Conservation (phyloP, 1,140 invertebrate species). For the Caerostris extrusa region DNA sequence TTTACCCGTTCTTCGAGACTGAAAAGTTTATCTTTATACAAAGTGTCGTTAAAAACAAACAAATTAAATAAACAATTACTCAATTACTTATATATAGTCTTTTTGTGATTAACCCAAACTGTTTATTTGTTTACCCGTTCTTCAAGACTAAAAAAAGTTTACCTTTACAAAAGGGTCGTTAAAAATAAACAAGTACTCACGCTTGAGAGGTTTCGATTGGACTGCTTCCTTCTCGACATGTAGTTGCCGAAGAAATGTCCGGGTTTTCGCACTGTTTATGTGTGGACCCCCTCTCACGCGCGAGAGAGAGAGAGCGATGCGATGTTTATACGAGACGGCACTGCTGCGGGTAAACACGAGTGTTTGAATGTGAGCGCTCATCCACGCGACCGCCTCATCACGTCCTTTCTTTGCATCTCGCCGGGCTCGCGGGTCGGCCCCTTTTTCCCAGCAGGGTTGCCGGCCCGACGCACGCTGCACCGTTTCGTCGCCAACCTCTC, state of each 20-base stretch:
- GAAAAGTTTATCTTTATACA: too few species aligned
- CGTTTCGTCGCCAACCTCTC: constrained; percentile 43
- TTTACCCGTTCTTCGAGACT: too few species aligned
- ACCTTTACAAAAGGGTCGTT: not conserved
- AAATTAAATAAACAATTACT: too few species aligned
- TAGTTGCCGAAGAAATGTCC: not conserved
- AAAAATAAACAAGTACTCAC: constrained; percentile 36
- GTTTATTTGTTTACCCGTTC: not conserved
- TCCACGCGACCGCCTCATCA: constrained; percentile 32
- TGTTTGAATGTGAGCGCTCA: constrained; percentile 24
- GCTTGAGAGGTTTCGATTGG: constrained; percentile 70
- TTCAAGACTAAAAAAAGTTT: not conserved
- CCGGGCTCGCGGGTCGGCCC: constrained; percentile 37
- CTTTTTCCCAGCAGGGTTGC: constrained; percentile 62
- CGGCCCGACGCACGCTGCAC: not conserved
- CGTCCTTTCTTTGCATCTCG: constrained; percentile 59
- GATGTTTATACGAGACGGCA: not conserved
- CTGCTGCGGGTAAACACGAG: not conserved
- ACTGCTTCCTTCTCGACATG: constrained; percentile 75
- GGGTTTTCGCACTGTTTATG: not conserved
- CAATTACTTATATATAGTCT: too few species aligned
- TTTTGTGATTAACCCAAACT: too few species aligned
- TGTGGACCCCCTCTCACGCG: not conserved
- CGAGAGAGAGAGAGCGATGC: not conserved
- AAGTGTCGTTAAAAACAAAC: too few species aligned